Percentiles rank a stretch among this genome's conserved stretches.
phyloP scores from a whole-genome alignment of 2,797 vertebrate genomes.

The Oryzias dopingdopingensis region DNA sequence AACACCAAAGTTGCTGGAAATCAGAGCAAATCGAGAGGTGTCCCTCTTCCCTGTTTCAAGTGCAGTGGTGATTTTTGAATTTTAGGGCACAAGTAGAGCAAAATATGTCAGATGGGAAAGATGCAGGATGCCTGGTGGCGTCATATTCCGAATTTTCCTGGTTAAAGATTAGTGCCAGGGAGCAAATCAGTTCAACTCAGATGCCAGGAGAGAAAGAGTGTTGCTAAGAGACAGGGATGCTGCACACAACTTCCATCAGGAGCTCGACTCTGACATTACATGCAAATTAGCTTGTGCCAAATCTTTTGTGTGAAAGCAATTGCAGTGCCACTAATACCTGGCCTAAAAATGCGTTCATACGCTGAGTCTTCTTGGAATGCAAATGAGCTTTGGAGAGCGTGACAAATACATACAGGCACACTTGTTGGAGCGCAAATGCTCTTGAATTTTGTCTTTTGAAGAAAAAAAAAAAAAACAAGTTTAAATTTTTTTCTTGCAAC shows the following conservation, averaged over 20 bases:
- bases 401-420: constrained; percentile 23
- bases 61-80: constrained; percentile 81
- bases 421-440: constrained; percentile 27
- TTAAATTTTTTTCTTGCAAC: background rate
- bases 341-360: constrained; percentile 82
- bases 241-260: constrained; percentile 92
- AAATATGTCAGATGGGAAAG: constrained; percentile 77
- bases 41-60: constrained; percentile 51
- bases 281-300: constrained; percentile 94
- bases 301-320: constrained; percentile 88
- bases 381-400: constrained; percentile 71
- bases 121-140: constrained; percentile 91
- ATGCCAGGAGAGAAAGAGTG: constrained; percentile 89
- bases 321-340: constrained; percentile 89
- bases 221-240: constrained; percentile 99
- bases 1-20: constrained; percentile 34
- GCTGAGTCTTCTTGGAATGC: constrained; percentile 81
- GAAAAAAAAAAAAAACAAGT: background rate
- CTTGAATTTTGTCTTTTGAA: background rate
- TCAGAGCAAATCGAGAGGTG: constrained; percentile 27
- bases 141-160: constrained; percentile 93
- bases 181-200: constrained; percentile 90
- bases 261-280: constrained; percentile 96
- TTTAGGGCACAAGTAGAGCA: constrained; percentile 51
- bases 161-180: constrained; percentile 95